These are phyloP conservation scores for Drosophila affinis DNA, from an alignment of 2,888 invertebrate genomes.

Conservation along the genomic window DNA sequence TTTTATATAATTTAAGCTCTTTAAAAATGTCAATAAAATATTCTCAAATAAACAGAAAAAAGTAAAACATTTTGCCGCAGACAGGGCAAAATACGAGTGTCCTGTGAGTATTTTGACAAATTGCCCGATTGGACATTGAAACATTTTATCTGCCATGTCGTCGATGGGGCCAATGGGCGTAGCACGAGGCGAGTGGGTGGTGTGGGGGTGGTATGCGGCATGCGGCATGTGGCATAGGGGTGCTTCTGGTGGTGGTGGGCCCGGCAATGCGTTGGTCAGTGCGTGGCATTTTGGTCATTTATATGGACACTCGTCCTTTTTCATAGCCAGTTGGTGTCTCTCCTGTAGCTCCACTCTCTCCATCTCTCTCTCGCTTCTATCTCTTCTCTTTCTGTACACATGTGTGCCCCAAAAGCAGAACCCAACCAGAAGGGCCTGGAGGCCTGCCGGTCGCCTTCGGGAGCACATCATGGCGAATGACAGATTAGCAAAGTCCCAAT, in stretches of 20 bases:
- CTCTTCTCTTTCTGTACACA: constrained; percentile 49
- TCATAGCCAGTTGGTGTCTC: constrained; percentile 68
- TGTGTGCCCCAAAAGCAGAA: constrained; percentile 41
- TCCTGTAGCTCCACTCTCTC: background rate
- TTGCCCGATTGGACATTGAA: constrained; percentile 82
- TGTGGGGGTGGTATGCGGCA: constrained; percentile 12
- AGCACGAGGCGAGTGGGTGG: no score
- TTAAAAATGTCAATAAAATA: no score
- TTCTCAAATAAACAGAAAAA: constrained; percentile 18
- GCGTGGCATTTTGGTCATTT: constrained; percentile 82
- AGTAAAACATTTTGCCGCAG: constrained; percentile 24
- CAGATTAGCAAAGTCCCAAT: constrained; percentile 80
- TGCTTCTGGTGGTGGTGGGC: constrained; percentile 16
- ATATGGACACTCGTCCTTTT: constrained; percentile 80
- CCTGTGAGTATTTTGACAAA: constrained; percentile 80
- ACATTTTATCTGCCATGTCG: constrained; percentile 81
- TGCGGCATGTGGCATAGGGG: background rate
- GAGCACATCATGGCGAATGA: constrained; percentile 78
- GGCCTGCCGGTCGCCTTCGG: constrained; percentile 65
- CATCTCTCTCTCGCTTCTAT: background rate
- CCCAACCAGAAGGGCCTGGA: constrained; percentile 60
- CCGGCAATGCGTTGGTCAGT: constrained; percentile 69
- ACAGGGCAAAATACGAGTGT: constrained; percentile 16
- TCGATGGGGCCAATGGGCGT: constrained; percentile 63
- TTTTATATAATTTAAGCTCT: background rate